Evolutionary conservation across 2,888 invertebrate genomes (phyloP).

Genomic region (Drosophila sordidapex): DNA sequence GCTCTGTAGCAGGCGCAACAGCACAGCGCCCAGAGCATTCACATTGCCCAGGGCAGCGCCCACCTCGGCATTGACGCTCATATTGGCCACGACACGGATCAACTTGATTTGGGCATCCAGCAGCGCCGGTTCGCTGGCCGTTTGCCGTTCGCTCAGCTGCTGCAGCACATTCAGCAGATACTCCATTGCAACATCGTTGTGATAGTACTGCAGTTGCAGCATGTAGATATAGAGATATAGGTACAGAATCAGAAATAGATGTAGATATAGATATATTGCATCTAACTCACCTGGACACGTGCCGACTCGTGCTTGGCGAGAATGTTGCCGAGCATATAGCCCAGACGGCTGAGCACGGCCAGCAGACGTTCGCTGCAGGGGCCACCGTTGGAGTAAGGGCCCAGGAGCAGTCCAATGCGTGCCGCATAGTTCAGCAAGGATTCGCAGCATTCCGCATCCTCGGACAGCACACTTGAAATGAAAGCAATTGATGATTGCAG

Average conservation of each 20-base stretch:
- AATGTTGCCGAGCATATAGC: conserved; percentile 94
- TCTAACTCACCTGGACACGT: conserved; percentile 86
- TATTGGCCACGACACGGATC: conserved; percentile 93
- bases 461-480: conserved; percentile 89
- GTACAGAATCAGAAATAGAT: not conserved
- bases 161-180: conserved; percentile 86
- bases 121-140: conserved; percentile 75
- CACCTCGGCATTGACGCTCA: conserved; percentile 91
- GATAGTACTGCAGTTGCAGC: conserved; percentile 86
- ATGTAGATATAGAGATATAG: not conserved
- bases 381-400: conserved; percentile 77
- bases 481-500: not conserved
- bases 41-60: conserved; percentile 88
- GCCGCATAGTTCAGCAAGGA: conserved; percentile 87
- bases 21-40: conserved; percentile 85
- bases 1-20: conserved; percentile 77
- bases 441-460: conserved; percentile 90
- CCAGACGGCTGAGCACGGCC: conserved; percentile 86
- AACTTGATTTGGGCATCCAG: conserved; percentile 85
- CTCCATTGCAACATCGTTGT: conserved; percentile 86
- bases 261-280: not conserved
- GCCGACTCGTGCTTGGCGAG: conserved; percentile 91
- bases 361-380: conserved; percentile 79
- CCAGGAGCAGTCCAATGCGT: conserved; percentile 84
- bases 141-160: conserved; percentile 85